Percentiles rank a stretch among this genome's conserved stretches.
These are phyloP conservation scores for Tinamus guttatus DNA, from an alignment of 2,113 vertebrate genomes.

Conservation along the genomic window DNA sequence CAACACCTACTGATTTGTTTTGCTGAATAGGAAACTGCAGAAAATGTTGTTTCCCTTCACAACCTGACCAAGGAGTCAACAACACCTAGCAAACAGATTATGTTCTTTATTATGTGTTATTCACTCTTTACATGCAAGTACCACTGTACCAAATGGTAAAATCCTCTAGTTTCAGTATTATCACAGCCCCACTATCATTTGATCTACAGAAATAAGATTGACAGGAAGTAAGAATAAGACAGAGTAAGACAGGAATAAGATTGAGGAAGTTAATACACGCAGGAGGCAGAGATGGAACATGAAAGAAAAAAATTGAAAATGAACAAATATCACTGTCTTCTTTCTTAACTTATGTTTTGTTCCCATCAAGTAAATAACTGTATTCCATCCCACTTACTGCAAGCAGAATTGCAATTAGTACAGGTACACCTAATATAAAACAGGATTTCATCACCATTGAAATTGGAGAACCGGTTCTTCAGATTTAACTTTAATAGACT, in stretches of 20 bases:
- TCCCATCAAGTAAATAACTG: background rate
- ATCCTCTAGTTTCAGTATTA: background rate
- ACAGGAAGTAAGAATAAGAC: no score
- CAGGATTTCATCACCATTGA: background rate
- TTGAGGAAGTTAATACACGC: background rate
- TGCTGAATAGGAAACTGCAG: background rate
- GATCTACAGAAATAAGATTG: background rate
- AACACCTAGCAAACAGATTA: background rate
- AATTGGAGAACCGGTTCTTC: background rate
- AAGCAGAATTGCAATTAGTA: background rate
- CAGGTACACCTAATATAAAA: background rate
- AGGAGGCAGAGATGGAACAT: background rate
- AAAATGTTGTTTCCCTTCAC: background rate
- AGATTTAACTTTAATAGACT: background rate
- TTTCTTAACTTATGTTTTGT: background rate
- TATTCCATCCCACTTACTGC: background rate
- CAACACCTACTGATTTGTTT: background rate
- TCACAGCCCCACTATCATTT: background rate
- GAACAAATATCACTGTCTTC: background rate
- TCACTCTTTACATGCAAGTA: background rate
- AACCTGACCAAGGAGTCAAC: background rate
- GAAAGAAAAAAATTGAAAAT: background rate
- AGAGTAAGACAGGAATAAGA: no score
- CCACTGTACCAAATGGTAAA: background rate
- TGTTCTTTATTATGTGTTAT: conserved; percentile 22